Percentiles rank a stretch among this genome's conserved stretches.
These are phyloP conservation scores for Ditylenchus weischeri DNA, from an alignment of 2,888 invertebrate species.

Conservation along the genomic window DNA sequence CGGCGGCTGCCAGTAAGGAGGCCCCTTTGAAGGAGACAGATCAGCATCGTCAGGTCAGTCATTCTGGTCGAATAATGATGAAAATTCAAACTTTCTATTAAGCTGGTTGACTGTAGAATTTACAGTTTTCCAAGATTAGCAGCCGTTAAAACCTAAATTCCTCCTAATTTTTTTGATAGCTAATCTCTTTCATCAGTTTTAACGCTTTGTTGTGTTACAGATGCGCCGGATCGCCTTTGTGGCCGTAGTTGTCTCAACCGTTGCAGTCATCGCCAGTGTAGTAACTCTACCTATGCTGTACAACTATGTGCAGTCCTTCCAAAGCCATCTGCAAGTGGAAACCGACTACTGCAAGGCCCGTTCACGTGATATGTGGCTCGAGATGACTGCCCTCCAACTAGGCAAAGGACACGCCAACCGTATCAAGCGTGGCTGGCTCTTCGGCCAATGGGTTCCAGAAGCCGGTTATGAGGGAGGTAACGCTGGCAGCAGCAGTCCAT, in stretches of 20 bases:
- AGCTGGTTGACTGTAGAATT: too few species aligned
- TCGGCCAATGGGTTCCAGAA: conserved; percentile 51
- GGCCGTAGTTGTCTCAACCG: conserved; percentile 57
- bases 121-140: too few species aligned
- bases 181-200: too few species aligned
- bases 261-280: conserved; percentile 54
- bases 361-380: conserved; percentile 57
- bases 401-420: conserved; percentile 41
- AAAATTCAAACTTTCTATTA: too few species aligned
- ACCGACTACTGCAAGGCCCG: conserved; percentile 58
- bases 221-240: conserved; percentile 58
- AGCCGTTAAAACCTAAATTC: too few species aligned
- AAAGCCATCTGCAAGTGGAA: conserved; percentile 56
- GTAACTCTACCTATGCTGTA: conserved; percentile 58
- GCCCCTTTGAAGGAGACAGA: conserved; percentile 10
- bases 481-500: background rate
- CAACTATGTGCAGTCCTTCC: conserved; percentile 57
- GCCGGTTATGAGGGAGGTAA: conserved; percentile 39
- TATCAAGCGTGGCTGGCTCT: conserved; percentile 48
- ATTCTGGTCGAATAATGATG: too few species aligned
- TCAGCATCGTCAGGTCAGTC: conserved; percentile 7
- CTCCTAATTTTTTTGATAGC: too few species aligned
- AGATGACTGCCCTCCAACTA: conserved; percentile 56
- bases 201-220: conserved; percentile 18
- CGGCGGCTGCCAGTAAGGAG: background rate